phyloP scores from a whole-genome alignment of 2,888 invertebrate genomes.

The Apotomis betuletana region DNA sequence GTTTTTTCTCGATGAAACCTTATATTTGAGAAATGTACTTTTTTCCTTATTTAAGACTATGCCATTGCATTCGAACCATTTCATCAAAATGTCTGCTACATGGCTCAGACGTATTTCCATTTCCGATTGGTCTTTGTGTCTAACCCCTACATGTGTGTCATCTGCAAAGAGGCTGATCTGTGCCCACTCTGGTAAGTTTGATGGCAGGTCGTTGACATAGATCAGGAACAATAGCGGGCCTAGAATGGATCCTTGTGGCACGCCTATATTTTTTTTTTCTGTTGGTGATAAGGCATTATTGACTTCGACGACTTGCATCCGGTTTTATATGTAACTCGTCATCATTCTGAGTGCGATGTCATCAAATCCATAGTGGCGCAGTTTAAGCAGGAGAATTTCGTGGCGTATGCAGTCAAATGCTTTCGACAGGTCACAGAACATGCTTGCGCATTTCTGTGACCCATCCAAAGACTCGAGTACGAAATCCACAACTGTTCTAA shows the following conservation, averaged over 20 bases:
- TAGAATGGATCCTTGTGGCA: background rate
- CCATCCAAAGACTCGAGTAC: too few relatives aligned
- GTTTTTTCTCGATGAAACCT: too few relatives aligned
- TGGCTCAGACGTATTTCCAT: background rate
- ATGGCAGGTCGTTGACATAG: too few relatives aligned
- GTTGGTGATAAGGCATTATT: background rate
- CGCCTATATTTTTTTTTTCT: background rate
- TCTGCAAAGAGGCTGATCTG: background rate
- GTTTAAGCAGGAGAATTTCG: background rate
- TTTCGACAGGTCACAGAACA: too few relatives aligned
- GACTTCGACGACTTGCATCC: background rate
- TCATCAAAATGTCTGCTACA: too few relatives aligned
- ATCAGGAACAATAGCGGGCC: too few relatives aligned
- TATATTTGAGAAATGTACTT: too few relatives aligned
- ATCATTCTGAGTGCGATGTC: background rate
- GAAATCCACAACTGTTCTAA: too few relatives aligned
- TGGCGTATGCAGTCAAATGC: background rate
- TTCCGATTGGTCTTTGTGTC: background rate
- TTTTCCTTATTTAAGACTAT: too few relatives aligned
- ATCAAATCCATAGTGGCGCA: background rate
- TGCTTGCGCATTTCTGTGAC: too few relatives aligned
- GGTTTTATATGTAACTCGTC: background rate
- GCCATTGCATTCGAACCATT: too few relatives aligned
- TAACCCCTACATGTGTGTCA: background rate
- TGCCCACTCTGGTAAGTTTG: too few relatives aligned